Percentiles rank a stretch among this genome's conserved stretches.
Conservation (phyloP, 2,113 vertebrate genomes). For the Steatornis caripensis region DNA sequence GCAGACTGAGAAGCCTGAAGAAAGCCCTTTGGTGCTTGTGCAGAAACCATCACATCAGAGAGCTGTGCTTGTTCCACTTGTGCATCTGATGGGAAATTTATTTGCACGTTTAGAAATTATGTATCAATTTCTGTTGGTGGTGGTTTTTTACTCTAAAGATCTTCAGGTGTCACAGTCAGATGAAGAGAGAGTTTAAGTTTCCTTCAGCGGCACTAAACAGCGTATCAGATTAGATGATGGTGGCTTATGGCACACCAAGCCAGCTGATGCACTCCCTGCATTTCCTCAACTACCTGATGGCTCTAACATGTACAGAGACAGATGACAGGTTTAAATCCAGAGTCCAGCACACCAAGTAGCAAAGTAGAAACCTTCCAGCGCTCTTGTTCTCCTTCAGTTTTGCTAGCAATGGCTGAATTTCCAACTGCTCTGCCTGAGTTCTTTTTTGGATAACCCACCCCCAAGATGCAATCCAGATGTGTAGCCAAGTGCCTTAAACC, state of each 20-base stretch:
- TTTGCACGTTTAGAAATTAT: background rate
- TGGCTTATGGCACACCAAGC: background rate
- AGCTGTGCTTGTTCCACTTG: background rate
- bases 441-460: constrained; percentile 6
- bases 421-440: background rate
- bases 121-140: accelerated
- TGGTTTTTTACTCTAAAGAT: background rate
- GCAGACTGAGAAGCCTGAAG: background rate
- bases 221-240: accelerated
- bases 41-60: background rate
- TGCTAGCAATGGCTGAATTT: constrained; percentile 3
- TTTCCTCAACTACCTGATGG: background rate
- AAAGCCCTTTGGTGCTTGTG: background rate
- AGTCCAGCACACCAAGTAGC: background rate
- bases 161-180: background rate
- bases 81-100: background rate
- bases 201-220: background rate
- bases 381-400: background rate
- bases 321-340: background rate
- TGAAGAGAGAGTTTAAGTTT: background rate
- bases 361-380: background rate
- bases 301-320: background rate
- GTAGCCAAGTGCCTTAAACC: constrained; percentile 40
- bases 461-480: constrained; percentile 44
- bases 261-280: background rate